Conservation (phyloP, 92 coral and sea anemone genomes). For the Metridium senile region DNA sequence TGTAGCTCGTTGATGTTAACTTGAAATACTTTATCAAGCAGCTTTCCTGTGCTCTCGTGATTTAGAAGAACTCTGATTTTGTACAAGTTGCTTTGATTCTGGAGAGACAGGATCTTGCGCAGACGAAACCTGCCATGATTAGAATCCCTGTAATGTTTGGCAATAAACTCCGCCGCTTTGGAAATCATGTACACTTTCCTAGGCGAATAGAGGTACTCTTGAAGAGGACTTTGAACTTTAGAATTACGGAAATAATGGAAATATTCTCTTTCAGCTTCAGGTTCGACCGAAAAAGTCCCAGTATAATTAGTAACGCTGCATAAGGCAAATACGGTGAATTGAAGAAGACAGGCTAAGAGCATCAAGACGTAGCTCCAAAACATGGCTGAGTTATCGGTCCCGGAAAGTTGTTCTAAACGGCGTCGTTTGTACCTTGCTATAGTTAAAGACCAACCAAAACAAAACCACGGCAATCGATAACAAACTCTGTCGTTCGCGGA, state of each 20-base stretch:
- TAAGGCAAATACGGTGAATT: background rate
- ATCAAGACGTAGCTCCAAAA: background rate
- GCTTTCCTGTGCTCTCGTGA: constrained; percentile 34
- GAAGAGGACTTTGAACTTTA: constrained; percentile 43
- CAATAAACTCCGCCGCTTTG: constrained; percentile 82
- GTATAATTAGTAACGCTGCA: background rate
- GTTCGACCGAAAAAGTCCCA: constrained; percentile 7
- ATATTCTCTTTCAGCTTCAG: constrained; percentile 38
- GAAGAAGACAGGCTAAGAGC: constrained; percentile 1
- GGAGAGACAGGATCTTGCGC: constrained; percentile 44
- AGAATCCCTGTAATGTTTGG: constrained; percentile 22
- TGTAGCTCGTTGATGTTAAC: constrained; percentile 20
- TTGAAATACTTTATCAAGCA: constrained; percentile 31
- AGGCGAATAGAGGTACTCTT: constrained; percentile 39
- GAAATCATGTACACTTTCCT: constrained; percentile 48
- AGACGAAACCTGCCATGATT: constrained; percentile 38
- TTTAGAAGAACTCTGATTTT: constrained; percentile 32
- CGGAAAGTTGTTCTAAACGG: background rate
- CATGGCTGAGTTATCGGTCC: background rate
- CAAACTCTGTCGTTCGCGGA: constrained; percentile 3
- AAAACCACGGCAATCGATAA: background rate
- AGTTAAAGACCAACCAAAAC: constrained; percentile 14
- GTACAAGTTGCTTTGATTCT: constrained; percentile 18
- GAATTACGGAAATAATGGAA: constrained; percentile 38
- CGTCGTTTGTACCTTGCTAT: constrained; percentile 14